Evolutionary conservation across 2,113 vertebrate species (phyloP).

Genomic region (Lagopus muta): DNA sequence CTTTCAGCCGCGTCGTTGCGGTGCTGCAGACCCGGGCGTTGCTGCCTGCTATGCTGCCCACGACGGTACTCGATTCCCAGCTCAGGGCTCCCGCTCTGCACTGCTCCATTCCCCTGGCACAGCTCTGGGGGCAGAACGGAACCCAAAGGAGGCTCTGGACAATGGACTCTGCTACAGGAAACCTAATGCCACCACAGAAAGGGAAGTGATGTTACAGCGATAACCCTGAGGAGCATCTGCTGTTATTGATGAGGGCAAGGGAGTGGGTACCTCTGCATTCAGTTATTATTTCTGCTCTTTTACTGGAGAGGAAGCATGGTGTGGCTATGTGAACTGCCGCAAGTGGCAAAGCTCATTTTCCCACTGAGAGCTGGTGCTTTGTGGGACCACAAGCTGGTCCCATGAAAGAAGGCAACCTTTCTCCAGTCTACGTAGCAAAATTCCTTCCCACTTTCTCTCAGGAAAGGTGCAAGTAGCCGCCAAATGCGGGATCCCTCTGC

Average conservation of each 20-base stretch:
- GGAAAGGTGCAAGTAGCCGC: not conserved
- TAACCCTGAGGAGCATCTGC: not conserved
- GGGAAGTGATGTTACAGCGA: not conserved
- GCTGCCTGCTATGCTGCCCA: not conserved
- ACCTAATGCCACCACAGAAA: not conserved
- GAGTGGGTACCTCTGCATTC: not conserved
- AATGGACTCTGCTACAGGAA: not conserved
- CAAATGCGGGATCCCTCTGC: fast-evolving
- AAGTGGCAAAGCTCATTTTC: not conserved
- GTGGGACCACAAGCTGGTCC: fast-evolving
- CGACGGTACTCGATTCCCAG: not conserved
- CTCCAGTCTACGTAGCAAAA: not conserved
- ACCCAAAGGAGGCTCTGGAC: not conserved
- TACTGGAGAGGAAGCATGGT: not conserved
- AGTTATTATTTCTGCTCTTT: not conserved
- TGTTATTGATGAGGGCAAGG: not conserved
- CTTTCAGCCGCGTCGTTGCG: not conserved
- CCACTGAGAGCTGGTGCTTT: not conserved
- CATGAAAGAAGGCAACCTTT: fast-evolving
- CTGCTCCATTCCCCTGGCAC: not conserved
- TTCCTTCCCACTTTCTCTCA: not conserved
- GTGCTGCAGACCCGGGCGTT: not conserved
- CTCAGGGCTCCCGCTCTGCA: not conserved
- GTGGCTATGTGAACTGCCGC: not conserved
- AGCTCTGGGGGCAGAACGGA: fast-evolving